Percentiles rank a stretch among this genome's conserved stretches.
Conservation (phyloP, 2,888 invertebrate genomes). For the Acholoe squamosa region DNA sequence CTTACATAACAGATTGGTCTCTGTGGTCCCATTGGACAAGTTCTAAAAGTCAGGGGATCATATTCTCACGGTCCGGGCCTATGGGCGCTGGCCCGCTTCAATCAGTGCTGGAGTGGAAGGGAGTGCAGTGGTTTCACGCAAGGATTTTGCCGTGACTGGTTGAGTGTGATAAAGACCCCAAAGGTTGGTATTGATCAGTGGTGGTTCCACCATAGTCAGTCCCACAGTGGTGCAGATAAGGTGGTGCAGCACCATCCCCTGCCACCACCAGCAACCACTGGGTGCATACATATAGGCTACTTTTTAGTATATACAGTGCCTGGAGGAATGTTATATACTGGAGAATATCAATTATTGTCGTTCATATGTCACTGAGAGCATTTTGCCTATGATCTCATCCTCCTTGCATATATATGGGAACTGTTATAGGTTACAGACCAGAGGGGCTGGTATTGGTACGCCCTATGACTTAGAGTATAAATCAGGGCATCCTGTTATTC, state of each 20-base stretch:
- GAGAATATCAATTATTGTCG: too few relatives aligned
- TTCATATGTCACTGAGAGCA: too few relatives aligned
- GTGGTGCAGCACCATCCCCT: neutral
- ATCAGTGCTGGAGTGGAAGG: constrained; percentile 27
- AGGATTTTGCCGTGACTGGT: constrained; percentile 31
- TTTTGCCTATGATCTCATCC: too few relatives aligned
- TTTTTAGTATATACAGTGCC: too few relatives aligned
- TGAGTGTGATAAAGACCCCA: constrained; percentile 39
- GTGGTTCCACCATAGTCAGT: neutral
- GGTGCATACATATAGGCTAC: neutral
- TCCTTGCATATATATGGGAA: too few relatives aligned
- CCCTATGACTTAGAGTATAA: too few relatives aligned
- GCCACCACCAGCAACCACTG: constrained; percentile 4
- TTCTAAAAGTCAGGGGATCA: constrained; percentile 27
- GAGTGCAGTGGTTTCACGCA: constrained; percentile 42
- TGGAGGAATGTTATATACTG: too few relatives aligned
- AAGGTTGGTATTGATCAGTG: constrained; percentile 35
- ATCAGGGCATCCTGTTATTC: too few relatives aligned
- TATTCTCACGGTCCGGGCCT: constrained; percentile 13
- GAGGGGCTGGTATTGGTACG: too few relatives aligned
- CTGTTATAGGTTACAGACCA: too few relatives aligned
- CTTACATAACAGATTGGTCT: too few relatives aligned
- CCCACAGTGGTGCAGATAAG: neutral
- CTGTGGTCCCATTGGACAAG: neutral
- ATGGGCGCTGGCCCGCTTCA: constrained; percentile 17